Percentiles rank a stretch among this genome's conserved stretches.
phyloP scores from a whole-genome alignment of 2,797 vertebrate genomes.

The Otolemur crassicaudatus region DNA sequence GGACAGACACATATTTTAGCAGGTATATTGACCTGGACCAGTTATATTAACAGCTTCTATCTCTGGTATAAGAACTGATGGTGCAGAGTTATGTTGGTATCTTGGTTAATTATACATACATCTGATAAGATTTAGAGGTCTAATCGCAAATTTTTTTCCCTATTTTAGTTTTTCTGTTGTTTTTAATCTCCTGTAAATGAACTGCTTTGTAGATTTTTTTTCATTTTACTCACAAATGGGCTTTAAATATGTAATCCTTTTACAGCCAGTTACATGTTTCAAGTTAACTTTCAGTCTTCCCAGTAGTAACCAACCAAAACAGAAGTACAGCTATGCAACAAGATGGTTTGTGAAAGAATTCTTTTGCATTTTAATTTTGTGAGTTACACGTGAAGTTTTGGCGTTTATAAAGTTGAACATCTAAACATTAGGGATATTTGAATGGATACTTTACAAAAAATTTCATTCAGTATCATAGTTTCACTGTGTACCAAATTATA shows the following conservation, averaged over 20 bases:
- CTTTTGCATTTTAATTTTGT: not conserved
- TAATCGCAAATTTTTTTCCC: not conserved
- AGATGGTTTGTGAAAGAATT: not conserved
- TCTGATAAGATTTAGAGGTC: not conserved
- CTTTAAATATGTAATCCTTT: not conserved
- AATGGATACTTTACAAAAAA: not conserved
- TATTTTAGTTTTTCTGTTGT: slow-evolving; percentile 25
- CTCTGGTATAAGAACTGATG: not conserved
- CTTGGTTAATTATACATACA: slow-evolving; percentile 48
- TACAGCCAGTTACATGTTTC: not conserved
- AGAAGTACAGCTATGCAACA: not conserved
- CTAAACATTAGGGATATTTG: not conserved
- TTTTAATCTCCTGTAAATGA: not conserved
- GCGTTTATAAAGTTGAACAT: not conserved
- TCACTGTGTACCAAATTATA: not conserved
- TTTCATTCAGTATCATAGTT: not conserved
- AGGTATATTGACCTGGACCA: not conserved
- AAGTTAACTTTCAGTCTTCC: not conserved
- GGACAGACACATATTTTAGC: not conserved
- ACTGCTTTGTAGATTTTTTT: not conserved
- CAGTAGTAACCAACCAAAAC: not conserved
- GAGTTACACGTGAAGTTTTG: not conserved
- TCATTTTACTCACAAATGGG: slow-evolving; percentile 26
- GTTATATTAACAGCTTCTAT: not conserved
- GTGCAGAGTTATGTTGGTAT: not conserved